Base-by-base conservation (phyloP, 1,140 invertebrate genomes). In the Lysiphlebus fabarum region DNA sequence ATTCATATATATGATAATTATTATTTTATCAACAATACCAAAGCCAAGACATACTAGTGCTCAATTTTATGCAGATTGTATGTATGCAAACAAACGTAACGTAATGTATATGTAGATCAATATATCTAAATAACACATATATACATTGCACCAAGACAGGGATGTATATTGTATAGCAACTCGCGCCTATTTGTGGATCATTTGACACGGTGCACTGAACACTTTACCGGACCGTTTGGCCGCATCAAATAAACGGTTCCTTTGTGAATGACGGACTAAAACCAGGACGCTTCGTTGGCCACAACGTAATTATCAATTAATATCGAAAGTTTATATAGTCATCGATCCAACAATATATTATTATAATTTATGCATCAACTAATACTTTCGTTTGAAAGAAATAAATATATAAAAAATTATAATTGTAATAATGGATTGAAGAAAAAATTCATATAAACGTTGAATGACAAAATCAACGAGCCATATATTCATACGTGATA, bases 281-380 rank as follows among this genome's bases (percentile, higher is more conserved):
- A 42, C 33, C 34, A 36, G 50, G 49, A 37, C 42, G 45, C 58
- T 51, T 47, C 42, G 49, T 55, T 63, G 64, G 64, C 66, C 63
- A 61, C 58, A 51, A 51, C 49, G 53, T 70, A 67, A 72, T 74
- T 69, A 75, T 76, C 74, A 77, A 75, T 76, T 75, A 76, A 71
- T 73, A 75, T 72, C 66, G 67, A 68, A 62, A 17, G 45, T 70
- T 68, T 61, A 65, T 68, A 65, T 65, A 38, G 55, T 51, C 34
- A 50, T 26, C 54, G 62, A 68, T 70, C 71, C 17, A 26, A 26
- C 17, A 26, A 1, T 26, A 1, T 26, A 26, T 26, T 4, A 26
- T 26, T 68, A 72, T 73, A 73, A 69, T 67, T 65, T 69, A 71
- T 66, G 68, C 68, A 68, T 26, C 70, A 69, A 62, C 51, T 62